Base-by-base conservation (phyloP, 2,888 invertebrate species). In the Cantharis lateralis region DNA sequence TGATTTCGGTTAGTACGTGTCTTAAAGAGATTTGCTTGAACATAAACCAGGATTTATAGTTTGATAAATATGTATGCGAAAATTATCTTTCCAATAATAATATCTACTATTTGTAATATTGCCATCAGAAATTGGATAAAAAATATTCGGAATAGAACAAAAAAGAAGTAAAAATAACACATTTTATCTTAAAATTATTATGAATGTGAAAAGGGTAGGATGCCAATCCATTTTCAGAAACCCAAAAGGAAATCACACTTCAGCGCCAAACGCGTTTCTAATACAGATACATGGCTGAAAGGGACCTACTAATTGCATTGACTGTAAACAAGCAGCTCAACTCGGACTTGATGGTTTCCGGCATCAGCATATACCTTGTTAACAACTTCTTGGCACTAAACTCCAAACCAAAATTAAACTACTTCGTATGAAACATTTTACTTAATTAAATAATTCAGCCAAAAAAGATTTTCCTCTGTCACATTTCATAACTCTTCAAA, bases 261-360 rank as follows among this genome's bases (percentile, higher is more conserved):
- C 76, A 76, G 72, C 76, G 70, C 76, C 76, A 76, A 76, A 76
- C 76, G 76, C 72, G 76, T 76, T 76, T 76, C 76, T 76, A 76
- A 76, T 76, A 76, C 76, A 76, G 76, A 76, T 76, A 76, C 76
- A 76, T 72, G 69, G 76, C 76, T 76, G 76, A 76, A 76, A 76
- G 76, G 76, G 72, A 72, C 76, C 76, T 76, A 72, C 68, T 76
- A 76, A 76, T 76, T 76, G 76, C 76, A 76, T 76, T 76, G 76
- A 72, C 76, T 76, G 76, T 76, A 76, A 76, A 76, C 76, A 76
- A 68, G 75, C 69, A 64, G 76, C 76, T 76, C 72, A 72, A 76
- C 76, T 76, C 70, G 76, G 76, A 76, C 76, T 76, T 72, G 76
- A 72, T 76, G 72, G 72, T 72, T 76, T 76, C 76, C 76, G 72